phyloP scores from a whole-genome alignment of 2,888 invertebrate genomes.

The Trachelus iudaicus region DNA sequence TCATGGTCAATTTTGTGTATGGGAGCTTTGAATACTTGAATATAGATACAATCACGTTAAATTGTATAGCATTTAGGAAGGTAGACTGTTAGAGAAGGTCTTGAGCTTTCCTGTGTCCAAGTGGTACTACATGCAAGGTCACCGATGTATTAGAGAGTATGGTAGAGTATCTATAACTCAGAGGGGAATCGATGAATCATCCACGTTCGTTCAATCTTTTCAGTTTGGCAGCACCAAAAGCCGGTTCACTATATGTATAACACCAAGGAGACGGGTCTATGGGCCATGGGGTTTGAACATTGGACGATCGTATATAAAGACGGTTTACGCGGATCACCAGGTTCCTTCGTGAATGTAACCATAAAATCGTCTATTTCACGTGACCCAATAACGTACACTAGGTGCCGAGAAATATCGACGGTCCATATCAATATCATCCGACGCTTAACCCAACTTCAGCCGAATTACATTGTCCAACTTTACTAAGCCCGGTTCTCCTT shows the following conservation, averaged over 20 bases:
- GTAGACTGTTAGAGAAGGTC: neutral
- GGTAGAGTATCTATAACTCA: neutral
- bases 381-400: neutral
- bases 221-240: constrained; percentile 15
- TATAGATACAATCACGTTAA: neutral
- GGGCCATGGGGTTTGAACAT: neutral
- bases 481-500: neutral
- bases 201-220: constrained; percentile 18
- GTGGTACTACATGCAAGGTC: too few species aligned
- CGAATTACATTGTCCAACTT: neutral
- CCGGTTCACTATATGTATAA: constrained; percentile 11
- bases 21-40: neutral
- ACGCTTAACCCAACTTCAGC: neutral
- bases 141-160: too few species aligned
- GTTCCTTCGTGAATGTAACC: neutral
- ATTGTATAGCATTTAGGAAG: neutral
- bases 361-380: neutral
- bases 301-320: neutral
- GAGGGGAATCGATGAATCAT: constrained; percentile 22
- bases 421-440: neutral
- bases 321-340: constrained; percentile 10
- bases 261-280: constrained; percentile 1
- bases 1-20: neutral
- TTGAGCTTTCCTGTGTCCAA: too few species aligned
- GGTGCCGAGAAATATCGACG: neutral